Base-by-base conservation (phyloP, 2,888 invertebrate genomes). In the Alentia gelatinosa region DNA sequence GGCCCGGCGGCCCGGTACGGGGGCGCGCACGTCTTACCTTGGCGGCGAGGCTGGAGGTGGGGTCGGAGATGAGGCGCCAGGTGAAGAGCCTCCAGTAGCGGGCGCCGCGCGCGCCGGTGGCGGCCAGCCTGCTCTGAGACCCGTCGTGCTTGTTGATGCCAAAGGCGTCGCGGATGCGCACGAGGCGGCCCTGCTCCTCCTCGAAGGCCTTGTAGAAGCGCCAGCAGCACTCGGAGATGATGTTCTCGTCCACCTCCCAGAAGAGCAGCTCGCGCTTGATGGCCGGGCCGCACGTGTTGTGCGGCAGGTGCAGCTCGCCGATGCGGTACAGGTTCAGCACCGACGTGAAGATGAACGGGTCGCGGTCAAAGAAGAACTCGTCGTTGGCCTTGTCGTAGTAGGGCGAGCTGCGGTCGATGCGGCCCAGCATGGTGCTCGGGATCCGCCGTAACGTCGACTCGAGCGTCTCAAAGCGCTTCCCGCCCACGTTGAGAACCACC, bases 211-310 rank as follows among this genome's bases (percentile, higher is more conserved):
- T 90, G 86, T 88, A 90, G 30, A 84, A 68, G 68, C 74, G 5
- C 84, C 93, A 91, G 91, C 94, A 94, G 75, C 94, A 94, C 50
- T 93, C 93, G 15, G 93, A 89, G 7, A 94, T 92, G 86, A 90
- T 91, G 9, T 91, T 90, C 1, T 91, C 92, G 15, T 91, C 79
- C 26, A 94, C 92, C 63, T 92, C 93, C 94, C 94, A 94, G 89
- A 91, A 94, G 75, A 93, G 92, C 86, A 94, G 90, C 89, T 94
- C 94, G n/a, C 92, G 91, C 63, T 92, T 88, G 9, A 94, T 91
- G 15, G 92, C 90, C 0, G 92, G 91, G 7, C 93, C 93, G 84
- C 94, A 94, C 39, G 93, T 91, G 79, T 93, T 92, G 12, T 92
- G 92, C 0, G 94, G 94, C 9, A 94, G 35, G 79, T 94, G 94